Evolutionary conservation across 2,888 invertebrate species (phyloP).

Genomic region (Hyppa rectilinea): DNA sequence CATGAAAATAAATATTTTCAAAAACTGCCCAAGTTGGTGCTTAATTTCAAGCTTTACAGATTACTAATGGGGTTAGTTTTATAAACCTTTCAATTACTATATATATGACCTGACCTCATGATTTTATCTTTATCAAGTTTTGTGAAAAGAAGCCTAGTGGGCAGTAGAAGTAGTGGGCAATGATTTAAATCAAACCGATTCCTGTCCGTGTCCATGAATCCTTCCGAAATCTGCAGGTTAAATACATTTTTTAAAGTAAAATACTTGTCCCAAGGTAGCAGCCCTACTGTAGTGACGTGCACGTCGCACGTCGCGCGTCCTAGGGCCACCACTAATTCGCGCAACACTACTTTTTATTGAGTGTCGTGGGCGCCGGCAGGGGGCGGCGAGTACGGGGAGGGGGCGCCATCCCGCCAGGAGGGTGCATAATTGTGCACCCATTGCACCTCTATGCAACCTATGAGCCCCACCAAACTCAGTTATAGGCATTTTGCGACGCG

Average conservation of each 20-base stretch:
- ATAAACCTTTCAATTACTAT: neutral
- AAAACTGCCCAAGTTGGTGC: neutral
- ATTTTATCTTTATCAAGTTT: neutral
- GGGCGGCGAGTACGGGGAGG: slow-evolving; percentile 40
- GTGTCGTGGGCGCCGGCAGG: slow-evolving; percentile 68
- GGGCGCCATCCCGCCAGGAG: slow-evolving; percentile 62
- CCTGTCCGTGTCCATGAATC: neutral
- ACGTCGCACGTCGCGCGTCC: slow-evolving; percentile 55
- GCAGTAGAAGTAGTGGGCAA: neutral
- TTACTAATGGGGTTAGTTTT: neutral
- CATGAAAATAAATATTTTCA: no score
- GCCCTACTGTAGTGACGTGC: slow-evolving; percentile 64
- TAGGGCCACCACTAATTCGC: slow-evolving; percentile 76
- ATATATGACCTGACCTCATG: neutral
- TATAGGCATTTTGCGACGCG: slow-evolving; percentile 77
- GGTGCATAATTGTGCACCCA: slow-evolving; percentile 80
- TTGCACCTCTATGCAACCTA: slow-evolving; percentile 76
- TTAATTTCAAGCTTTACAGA: neutral
- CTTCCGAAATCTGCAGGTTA: neutral
- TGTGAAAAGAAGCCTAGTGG: neutral
- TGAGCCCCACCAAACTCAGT: slow-evolving; percentile 74
- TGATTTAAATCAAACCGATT: neutral
- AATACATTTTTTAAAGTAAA: neutral
- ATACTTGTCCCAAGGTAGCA: slow-evolving; percentile 41
- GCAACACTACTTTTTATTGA: slow-evolving; percentile 81